Conservation (phyloP, 1,140 invertebrate genomes). For the Oryctes rhinoceros region DNA sequence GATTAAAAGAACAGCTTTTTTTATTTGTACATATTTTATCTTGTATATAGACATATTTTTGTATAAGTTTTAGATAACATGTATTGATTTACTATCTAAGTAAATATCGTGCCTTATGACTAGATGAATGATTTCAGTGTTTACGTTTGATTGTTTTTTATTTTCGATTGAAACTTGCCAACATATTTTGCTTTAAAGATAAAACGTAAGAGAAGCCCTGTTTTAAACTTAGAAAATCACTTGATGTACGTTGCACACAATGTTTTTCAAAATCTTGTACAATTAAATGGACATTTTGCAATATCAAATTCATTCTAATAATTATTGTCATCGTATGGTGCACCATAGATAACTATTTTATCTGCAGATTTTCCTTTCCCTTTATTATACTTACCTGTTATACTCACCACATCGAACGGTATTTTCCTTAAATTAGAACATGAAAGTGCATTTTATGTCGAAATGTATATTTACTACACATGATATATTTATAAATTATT, state of each 20-base stretch:
- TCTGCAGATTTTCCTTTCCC: background rate
- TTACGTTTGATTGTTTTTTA: background rate
- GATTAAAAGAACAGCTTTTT: background rate
- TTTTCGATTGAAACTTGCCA: constrained; percentile 22
- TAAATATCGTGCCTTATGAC: constrained; percentile 7
- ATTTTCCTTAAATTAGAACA: constrained; percentile 4
- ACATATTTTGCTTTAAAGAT: background rate
- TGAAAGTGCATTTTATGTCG: background rate
- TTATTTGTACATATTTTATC: constrained; percentile 28
- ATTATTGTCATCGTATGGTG: background rate
- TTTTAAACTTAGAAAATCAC: background rate
- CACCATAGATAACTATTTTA: background rate
- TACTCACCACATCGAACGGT: constrained; percentile 1
- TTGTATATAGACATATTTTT: constrained; percentile 20
- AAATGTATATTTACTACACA: background rate
- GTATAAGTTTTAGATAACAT: constrained; percentile 28
- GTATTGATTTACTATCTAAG: background rate
- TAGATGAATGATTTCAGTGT: background rate
- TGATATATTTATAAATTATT: constrained; percentile 32
- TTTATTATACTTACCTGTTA: constrained; percentile 26
- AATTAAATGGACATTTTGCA: background rate
- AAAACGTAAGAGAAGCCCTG: background rate
- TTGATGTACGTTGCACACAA: background rate
- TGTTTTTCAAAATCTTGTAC: background rate
- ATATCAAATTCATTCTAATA: no score